phyloP scores from a whole-genome alignment of 2,888 invertebrate genomes.

The Cylindroiulus punctatus region DNA sequence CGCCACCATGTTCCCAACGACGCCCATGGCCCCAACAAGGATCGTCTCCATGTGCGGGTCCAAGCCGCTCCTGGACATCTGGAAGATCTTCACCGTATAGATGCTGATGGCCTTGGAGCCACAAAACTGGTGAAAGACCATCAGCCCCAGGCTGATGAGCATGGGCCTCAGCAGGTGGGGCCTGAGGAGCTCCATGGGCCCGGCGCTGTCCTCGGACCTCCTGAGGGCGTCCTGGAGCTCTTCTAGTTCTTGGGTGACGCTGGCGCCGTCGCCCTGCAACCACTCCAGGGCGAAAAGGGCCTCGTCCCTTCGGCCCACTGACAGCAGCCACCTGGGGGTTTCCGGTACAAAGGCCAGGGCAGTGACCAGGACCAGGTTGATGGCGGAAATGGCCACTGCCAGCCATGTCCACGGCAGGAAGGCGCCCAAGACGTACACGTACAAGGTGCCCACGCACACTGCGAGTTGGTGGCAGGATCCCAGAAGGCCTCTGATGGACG shows the following conservation, averaged over 20 bases:
- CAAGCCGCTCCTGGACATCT: constrained; percentile 56
- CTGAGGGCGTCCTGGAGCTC: constrained; percentile 29
- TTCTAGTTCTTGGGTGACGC: neutral
- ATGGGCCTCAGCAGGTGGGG: constrained; percentile 55
- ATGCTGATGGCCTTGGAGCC: constrained; percentile 59
- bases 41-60: constrained; percentile 57
- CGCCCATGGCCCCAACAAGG: constrained; percentile 55
- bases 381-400: constrained; percentile 23
- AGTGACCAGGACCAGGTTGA: neutral
- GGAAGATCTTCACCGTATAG: constrained; percentile 59
- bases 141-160: constrained; percentile 55
- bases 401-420: constrained; percentile 52
- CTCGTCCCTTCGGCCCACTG: neutral
- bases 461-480: constrained; percentile 57
- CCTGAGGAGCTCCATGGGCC: neutral
- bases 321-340: constrained; percentile 52
- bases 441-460: constrained; percentile 53
- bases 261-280: constrained; percentile 25
- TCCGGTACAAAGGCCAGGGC: constrained; percentile 55
- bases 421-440: constrained; percentile 7
- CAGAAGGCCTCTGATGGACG: constrained; percentile 58
- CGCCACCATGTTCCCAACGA: constrained; percentile 41
- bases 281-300: neutral
- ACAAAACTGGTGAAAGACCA: constrained; percentile 59
- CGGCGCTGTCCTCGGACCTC: neutral